These are phyloP conservation scores for Apamea sordens DNA, from an alignment of 2,888 invertebrate genomes.

Conservation along the genomic window DNA sequence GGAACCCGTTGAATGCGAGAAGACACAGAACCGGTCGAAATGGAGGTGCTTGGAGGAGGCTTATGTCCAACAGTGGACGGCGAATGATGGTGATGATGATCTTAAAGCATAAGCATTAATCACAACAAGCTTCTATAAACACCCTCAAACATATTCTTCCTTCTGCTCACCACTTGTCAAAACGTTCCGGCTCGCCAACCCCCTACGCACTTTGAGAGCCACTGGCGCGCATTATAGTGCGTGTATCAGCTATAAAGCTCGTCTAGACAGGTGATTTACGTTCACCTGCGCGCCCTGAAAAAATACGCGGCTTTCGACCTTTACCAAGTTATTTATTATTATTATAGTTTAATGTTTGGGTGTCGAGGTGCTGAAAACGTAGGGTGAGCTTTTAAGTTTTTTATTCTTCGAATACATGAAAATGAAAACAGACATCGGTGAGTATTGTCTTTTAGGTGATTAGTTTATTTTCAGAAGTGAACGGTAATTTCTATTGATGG, in stretches of 20 bases:
- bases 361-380: not conserved
- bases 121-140: not conserved
- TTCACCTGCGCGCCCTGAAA: constrained; percentile 78
- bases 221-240: constrained; percentile 75
- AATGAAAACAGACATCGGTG: not conserved
- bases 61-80: too few relatives aligned
- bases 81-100: too few relatives aligned
- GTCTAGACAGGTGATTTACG: constrained; percentile 88
- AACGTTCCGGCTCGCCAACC: not conserved
- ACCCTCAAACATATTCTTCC: not conserved
- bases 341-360: constrained; percentile 49
- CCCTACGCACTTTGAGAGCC: constrained; percentile 65
- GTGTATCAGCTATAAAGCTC: constrained; percentile 85
- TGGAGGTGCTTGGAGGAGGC: too few relatives aligned
- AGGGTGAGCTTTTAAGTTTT: not conserved
- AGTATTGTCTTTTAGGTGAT: not conserved
- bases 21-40: too few relatives aligned
- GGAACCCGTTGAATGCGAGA: too few relatives aligned
- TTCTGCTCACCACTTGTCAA: constrained; percentile 5
- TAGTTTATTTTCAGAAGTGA: not conserved
- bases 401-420: not conserved
- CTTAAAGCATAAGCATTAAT: too few relatives aligned
- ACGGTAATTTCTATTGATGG: not conserved
- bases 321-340: constrained; percentile 53
- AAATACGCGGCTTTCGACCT: constrained; percentile 53